These are phyloP conservation scores for Tenrec ecaudatus DNA, from an alignment of 2,113 vertebrate species.

Conservation along the genomic window DNA sequence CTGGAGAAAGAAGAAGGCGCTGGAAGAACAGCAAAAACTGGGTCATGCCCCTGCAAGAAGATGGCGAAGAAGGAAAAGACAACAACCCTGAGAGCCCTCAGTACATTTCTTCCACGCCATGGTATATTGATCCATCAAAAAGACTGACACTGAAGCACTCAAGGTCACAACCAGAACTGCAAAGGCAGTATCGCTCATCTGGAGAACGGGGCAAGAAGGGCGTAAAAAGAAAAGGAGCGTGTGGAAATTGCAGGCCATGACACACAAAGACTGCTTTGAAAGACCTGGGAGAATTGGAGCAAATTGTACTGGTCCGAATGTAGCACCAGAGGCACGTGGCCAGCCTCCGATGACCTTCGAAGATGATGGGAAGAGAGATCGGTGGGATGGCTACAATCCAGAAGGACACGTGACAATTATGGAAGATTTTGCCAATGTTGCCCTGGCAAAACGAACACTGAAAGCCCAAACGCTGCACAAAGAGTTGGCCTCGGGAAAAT, in stretches of 20 bases:
- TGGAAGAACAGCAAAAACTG: conserved; percentile 97
- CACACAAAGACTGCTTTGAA: conserved; percentile 98
- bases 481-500: conserved; percentile 96
- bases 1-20: conserved; percentile 99
- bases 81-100: conserved; percentile 99
- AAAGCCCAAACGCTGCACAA: conserved; percentile 99
- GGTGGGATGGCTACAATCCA: conserved; percentile 98
- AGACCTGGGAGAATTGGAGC: conserved; percentile 96
- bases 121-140: conserved; percentile 99
- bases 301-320: conserved; percentile 93
- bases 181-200: conserved; percentile 88
- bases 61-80: conserved; percentile 98
- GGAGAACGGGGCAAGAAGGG: conserved; percentile 97
- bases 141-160: conserved; percentile 97
- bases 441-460: conserved; percentile 96
- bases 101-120: conserved; percentile 98
- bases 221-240: conserved; percentile 95
- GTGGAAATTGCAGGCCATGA: conserved; percentile 98
- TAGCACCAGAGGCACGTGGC: conserved; percentile 94
- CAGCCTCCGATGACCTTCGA: conserved; percentile 93
- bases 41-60: conserved; percentile 98
- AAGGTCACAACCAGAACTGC: conserved; percentile 93
- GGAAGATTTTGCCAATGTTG: conserved; percentile 97
- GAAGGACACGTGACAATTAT: conserved; percentile 98
- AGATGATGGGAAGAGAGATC: conserved; percentile 97